Base-by-base conservation (phyloP, 2,113 vertebrate species). In the Scolopax mira region DNA sequence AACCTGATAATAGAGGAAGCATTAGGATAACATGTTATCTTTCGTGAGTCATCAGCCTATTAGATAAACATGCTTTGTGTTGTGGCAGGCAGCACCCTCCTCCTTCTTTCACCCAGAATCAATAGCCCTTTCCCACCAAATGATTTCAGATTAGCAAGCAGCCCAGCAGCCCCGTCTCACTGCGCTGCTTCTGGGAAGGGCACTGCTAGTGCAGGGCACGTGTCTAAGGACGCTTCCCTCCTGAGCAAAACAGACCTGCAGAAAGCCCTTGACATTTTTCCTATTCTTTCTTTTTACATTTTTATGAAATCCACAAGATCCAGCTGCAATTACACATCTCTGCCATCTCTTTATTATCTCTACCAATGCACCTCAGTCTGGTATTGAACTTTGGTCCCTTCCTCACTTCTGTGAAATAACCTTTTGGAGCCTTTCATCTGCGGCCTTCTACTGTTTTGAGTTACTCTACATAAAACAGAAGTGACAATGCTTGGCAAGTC, bases 1-100 rank as follows among this genome's bases (percentile, higher is more conserved):
- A 82, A 82, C 78, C 44, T 86, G 87, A 87, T 90, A 86, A 89
- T 67, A 94, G 80, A 89, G 54, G 48, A 77, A 83, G 86, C 57
- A 89, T 94, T 85, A 89, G 79, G 90, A 75, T 69, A 94, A 85
- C 81, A n/a, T 30, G 52, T 69, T 95, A 92, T 95, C 94, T 93
- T 90, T 72, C 0, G 1, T 85, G 79, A 95, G 74, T 94, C 94
- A 94, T 77, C 73, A 58, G 78, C 64, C 86, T 72, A 61, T 89
- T 79, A 94, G 89, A 92, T 89, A 89, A 94, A 94, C 64, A 89
- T 3, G 46, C 79, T 94, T 95, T 92, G 73, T 93, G 80, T 42
- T 64, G 88, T 69, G 67, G 73, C 58, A 80, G 74, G 85, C 79
- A 94, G 82, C 65, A 77, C 74, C 57, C 85, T 95, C 85, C 92